Conservation (phyloP, 2,113 vertebrate genomes). For the Hiodon alosoides region DNA sequence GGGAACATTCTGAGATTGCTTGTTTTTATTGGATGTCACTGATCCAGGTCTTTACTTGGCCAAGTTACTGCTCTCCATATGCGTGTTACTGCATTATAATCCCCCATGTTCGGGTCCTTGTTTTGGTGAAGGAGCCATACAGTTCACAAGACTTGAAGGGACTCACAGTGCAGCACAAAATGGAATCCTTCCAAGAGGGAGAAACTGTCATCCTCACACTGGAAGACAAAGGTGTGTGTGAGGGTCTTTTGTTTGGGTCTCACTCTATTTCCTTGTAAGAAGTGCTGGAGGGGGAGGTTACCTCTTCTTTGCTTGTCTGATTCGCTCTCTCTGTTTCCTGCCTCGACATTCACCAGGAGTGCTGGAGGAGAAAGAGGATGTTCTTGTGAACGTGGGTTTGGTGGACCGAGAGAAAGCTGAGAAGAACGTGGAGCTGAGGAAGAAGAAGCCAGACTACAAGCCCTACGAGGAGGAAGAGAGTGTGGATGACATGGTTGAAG, state of each 20-base stretch:
- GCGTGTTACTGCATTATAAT: too few relatives aligned
- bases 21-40: background rate
- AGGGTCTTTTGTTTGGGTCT: background rate
- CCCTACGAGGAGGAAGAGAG: conserved; percentile 80
- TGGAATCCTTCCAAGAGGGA: conserved; percentile 78
- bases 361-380: conserved; percentile 73
- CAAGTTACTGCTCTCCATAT: too few relatives aligned
- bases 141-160: conserved; percentile 75
- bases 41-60: background rate
- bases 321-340: background rate
- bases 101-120: background rate
- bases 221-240: conserved; percentile 75
- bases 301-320: background rate
- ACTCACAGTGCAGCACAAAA: conserved; percentile 83
- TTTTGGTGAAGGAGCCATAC: conserved; percentile 56
- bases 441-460: conserved; percentile 81
- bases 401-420: conserved; percentile 79
- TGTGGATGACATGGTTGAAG: conserved; percentile 73
- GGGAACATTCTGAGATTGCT: too few relatives aligned
- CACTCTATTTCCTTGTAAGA: background rate
- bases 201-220: conserved; percentile 78
- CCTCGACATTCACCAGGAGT: conserved; percentile 49
- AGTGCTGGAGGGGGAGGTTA: background rate
- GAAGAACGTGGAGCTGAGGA: conserved; percentile 81
- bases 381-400: conserved; percentile 77